Conservation (phyloP, 2,888 invertebrate species). For the Furcula furcula region DNA sequence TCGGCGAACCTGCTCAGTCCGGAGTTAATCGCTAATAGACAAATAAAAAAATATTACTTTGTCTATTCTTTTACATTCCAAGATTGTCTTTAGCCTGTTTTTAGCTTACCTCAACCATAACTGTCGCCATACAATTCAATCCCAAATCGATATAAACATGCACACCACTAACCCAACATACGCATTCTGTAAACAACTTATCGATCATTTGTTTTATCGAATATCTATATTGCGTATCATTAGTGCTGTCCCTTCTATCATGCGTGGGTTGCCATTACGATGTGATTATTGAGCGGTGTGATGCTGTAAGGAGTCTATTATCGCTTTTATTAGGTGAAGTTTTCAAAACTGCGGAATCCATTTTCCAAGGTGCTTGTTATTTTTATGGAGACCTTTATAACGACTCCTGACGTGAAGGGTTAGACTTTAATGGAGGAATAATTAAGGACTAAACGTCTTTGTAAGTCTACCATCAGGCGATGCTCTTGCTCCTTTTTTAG, state of each 20-base stretch:
- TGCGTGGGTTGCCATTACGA: not conserved
- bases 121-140: not conserved
- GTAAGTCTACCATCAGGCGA: no score
- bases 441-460: no score
- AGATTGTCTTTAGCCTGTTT: no score
- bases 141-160: not conserved
- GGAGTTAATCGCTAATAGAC: no score
- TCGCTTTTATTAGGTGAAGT: conserved; percentile 8
- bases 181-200: conserved; percentile 12
- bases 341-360: conserved; percentile 6
- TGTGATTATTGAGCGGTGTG: conserved; percentile 2
- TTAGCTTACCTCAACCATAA: not conserved
- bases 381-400: no score
- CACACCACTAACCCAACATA: not conserved
- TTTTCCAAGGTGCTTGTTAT: no score
- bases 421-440: no score
- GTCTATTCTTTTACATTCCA: no score
- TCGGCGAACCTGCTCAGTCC: no score
- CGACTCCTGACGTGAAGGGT: no score
- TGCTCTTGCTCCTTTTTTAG: no score
- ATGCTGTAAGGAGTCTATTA: conserved; percentile 6
- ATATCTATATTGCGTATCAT: conserved; percentile 20
- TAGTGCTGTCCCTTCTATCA: conserved; percentile 6
- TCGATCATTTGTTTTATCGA: conserved; percentile 21
- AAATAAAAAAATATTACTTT: no score